Percentiles rank a stretch among this genome's conserved stretches.
Evolutionary conservation across 2,113 vertebrate species (phyloP).

Genomic region (Amphiprion percula): DNA sequence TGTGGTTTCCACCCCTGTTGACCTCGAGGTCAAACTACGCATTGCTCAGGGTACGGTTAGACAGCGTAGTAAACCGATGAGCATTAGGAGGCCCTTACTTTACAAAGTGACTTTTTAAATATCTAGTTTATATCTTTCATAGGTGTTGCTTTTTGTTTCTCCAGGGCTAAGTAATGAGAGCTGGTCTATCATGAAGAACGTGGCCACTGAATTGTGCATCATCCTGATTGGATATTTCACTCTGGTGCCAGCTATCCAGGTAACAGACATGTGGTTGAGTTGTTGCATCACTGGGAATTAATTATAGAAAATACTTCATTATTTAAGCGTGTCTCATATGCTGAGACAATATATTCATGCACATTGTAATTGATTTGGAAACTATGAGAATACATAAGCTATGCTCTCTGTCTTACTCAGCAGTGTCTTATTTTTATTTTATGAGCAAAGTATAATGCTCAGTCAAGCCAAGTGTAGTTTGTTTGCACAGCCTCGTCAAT

Average conservation of each 20-base stretch:
- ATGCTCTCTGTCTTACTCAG: too few relatives aligned
- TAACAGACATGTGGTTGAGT: conserved; percentile 51
- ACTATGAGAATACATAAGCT: too few relatives aligned
- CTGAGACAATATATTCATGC: not conserved
- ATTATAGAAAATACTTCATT: too few relatives aligned
- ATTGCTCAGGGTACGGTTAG: conserved; percentile 92
- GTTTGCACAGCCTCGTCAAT: too few relatives aligned
- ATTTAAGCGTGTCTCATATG: not conserved
- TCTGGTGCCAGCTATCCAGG: conserved; percentile 97
- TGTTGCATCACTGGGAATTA: too few relatives aligned
- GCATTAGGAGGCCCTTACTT: not conserved
- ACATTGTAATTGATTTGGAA: too few relatives aligned
- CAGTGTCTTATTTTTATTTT: too few relatives aligned
- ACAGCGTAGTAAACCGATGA: not conserved
- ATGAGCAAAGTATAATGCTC: too few relatives aligned
- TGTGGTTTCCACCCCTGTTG: conserved; percentile 96
- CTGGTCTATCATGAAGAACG: conserved; percentile 99
- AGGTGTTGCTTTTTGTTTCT: not conserved
- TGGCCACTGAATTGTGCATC: conserved; percentile 97
- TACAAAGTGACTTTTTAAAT: not conserved
- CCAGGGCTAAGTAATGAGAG: conserved; percentile 97
- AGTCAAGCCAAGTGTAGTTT: too few relatives aligned
- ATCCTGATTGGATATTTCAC: conserved; percentile 98
- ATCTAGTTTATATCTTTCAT: not conserved
- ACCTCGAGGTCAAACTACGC: conserved; percentile 97